These are phyloP conservation scores for Sebastes paucispinis DNA, from an alignment of 2,797 vertebrate species.

Conservation along the genomic window DNA sequence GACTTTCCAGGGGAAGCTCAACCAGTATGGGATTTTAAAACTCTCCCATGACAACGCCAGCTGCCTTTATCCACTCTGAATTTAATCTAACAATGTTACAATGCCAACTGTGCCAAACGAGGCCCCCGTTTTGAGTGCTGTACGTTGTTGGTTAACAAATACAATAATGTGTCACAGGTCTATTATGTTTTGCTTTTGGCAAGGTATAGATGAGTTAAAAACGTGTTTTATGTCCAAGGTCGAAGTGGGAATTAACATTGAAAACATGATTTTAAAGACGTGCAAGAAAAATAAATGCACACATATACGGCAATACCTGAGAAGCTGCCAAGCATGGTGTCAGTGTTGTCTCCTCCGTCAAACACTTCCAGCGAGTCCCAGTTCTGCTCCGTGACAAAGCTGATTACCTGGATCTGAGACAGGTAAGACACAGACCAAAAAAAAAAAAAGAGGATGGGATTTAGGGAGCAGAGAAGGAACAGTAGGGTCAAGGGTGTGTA, in stretches of 20 bases:
- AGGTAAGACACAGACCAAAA: background rate
- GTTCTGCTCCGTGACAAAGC: constrained; percentile 99
- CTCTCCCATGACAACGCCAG: background rate
- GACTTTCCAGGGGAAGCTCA: background rate
- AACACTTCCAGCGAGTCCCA: constrained; percentile 99
- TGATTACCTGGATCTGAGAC: constrained; percentile 95
- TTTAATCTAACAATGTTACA: constrained; percentile 2
- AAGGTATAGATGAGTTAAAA: background rate
- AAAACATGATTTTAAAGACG: background rate
- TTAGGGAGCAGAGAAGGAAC: background rate
- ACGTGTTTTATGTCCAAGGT: background rate
- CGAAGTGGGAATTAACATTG: background rate
- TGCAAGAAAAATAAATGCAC: background rate
- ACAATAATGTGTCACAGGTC: background rate
- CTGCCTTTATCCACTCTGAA: background rate
- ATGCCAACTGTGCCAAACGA: background rate
- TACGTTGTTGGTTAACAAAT: background rate
- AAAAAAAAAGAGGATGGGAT: background rate
- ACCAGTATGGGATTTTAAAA: background rate
- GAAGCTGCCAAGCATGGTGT: constrained; percentile 97
- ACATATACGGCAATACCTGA: constrained; percentile 83
- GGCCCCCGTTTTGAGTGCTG: background rate
- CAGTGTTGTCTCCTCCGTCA: constrained; percentile 96
- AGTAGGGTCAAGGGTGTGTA: background rate
- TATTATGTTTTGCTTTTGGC: constrained; percentile 6